These are phyloP conservation scores for Progne subis DNA, from an alignment of 2,113 vertebrate genomes.

Conservation along the genomic window DNA sequence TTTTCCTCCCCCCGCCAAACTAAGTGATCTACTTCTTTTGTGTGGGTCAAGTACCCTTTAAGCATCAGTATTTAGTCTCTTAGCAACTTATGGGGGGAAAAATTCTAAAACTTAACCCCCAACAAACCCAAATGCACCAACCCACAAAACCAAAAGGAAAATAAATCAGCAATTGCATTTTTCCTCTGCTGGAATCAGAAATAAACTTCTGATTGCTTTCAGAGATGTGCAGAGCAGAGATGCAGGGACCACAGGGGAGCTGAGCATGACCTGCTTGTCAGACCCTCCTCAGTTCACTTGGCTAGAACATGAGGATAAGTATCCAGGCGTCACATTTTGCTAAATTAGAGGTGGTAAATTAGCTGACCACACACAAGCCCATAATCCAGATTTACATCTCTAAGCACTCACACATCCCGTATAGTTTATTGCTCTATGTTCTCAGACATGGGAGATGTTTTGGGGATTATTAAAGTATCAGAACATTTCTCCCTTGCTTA, in stretches of 20 bases:
- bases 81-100: no score
- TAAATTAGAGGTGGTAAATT: background rate
- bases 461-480: background rate
- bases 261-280: background rate
- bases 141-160: background rate
- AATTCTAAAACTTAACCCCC: no score
- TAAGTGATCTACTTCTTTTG: no score
- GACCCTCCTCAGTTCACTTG: background rate
- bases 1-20: no score
- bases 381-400: background rate
- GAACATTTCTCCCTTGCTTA: background rate
- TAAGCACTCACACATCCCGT: background rate
- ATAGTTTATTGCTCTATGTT: background rate
- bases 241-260: background rate
- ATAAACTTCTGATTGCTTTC: background rate
- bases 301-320: background rate
- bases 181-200: background rate
- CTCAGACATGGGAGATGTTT: background rate
- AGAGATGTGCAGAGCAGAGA: background rate
- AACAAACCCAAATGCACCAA: background rate
- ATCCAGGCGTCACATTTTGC: background rate
- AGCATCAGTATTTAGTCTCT: no score
- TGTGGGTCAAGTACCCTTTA: no score
- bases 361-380: background rate
- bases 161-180: background rate